Evolutionary conservation across 2,888 invertebrate species (phyloP), one percentile per base, ranked within the genome.

Genomic region (Dynastes hyllus): DNA sequence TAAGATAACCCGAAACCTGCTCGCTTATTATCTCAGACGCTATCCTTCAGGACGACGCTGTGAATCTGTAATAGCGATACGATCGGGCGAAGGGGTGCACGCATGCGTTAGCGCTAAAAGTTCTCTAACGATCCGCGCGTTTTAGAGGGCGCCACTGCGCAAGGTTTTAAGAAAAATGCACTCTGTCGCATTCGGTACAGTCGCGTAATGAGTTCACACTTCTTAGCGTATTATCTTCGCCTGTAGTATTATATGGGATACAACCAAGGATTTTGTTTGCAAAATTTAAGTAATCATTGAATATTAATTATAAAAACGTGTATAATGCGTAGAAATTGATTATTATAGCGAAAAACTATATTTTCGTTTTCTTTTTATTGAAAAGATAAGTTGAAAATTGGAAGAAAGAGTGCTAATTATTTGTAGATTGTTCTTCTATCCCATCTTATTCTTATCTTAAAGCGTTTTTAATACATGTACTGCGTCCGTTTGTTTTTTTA

Each of bases 81-180:
- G 55, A 29, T 50, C 55, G 53, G 22, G 3, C 65, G 50, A 27
- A 53, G 45, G 69, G 80, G 40, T 11, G 58, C 58, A 86, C 88
- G 87, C 87, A 86, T 86, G 88, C 87, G 87, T 86, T 84, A 77
- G 58, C 78, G 73, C 22, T 80, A 83, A 82, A 85, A 85, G 84
- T 86, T 87, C 85, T 84, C 86, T 89, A 89, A 89, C 89, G 89
- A 89, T 89, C 88, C 86, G 88, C 88, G 88, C 88, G 87, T 83
- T 84, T 85, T 83, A 84, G 84, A 85, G 85, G 86, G 86, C 86
- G 87, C 86, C 87, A 86, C 84, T 86, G 89, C 89, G 88, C 88
- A 89, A 87, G 86, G 86, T 88, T 88, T 88, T 83, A 88, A 89
- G 89, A 89, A 89, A 89, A 89, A 89, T 89, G 87, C 88, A 87